Percentiles rank a stretch among this genome's conserved stretches.
Conservation (phyloP, 1,140 invertebrate species). For the Panonychus citri region DNA sequence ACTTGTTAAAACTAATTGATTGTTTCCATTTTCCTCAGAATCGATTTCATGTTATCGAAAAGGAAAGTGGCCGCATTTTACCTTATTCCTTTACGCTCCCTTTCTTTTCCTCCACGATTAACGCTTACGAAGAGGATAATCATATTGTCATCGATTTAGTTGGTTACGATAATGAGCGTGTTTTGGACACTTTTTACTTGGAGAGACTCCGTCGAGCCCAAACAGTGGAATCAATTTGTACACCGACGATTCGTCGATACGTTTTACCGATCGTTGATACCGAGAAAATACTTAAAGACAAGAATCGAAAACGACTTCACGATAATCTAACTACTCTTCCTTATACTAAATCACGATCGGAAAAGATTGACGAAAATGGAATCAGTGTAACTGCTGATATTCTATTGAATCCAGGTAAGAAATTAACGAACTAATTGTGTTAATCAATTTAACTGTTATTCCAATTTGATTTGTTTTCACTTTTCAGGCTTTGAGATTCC, state of each 20-base stretch:
- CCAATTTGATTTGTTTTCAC: not conserved
- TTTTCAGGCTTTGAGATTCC: conserved; percentile 18
- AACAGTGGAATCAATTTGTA: not conserved
- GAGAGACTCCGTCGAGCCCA: not conserved
- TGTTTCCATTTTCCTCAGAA: conserved; percentile 15
- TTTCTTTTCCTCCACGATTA: conserved; percentile 29
- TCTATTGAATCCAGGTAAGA: not conserved
- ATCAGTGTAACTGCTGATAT: not conserved
- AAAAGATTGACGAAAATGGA: not conserved
- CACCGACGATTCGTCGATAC: not conserved
- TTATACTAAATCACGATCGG: not conserved
- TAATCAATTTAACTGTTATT: not conserved
- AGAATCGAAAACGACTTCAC: too few relatives aligned
- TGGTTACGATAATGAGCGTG: conserved; percentile 20
- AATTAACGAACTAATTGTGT: not conserved
- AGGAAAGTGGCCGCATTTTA: conserved; percentile 22
- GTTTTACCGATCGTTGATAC: not conserved
- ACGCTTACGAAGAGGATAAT: conserved; percentile 30
- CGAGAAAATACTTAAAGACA: not conserved
- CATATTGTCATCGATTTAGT: conserved; percentile 25
- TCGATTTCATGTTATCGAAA: conserved; percentile 24
- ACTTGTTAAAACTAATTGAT: not conserved
- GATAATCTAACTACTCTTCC: not conserved
- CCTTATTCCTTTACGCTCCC: conserved; percentile 20
- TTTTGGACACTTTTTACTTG: conserved; percentile 21